Conservation (phyloP, 2,113 vertebrate genomes). For the Daboia siamensis region DNA sequence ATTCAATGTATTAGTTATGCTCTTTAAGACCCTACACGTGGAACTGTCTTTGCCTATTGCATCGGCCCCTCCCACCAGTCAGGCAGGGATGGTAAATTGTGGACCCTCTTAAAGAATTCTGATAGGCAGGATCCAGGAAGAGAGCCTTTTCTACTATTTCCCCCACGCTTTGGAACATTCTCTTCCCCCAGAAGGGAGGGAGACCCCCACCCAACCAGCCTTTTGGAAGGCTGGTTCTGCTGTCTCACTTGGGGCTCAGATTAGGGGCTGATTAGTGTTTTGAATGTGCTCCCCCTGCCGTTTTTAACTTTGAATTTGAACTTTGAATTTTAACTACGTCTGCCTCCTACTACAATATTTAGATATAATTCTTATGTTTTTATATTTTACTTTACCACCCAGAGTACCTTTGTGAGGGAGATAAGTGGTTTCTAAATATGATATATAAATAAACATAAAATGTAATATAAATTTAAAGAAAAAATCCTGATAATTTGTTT, state of each 20-base stretch:
- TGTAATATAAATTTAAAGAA: background rate
- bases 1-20: background rate
- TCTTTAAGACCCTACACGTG: background rate
- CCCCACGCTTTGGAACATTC: background rate
- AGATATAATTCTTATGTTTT: background rate
- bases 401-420: background rate
- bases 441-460: background rate
- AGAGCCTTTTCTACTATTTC: background rate
- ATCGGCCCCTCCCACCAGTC: background rate
- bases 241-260: background rate
- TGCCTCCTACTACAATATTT: background rate
- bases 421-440: background rate
- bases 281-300: background rate
- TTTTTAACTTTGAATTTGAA: background rate
- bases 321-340: background rate
- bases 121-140: background rate
- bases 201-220: background rate
- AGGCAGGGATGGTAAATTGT: background rate
- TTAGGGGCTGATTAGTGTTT: background rate
- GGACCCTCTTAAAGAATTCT: background rate
- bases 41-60: background rate
- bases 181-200: background rate
- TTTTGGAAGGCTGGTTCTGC: background rate
- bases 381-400: background rate
- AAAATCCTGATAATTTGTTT: background rate